Conservation (phyloP, 2,113 vertebrate genomes). For the Percopsis transmontana region DNA sequence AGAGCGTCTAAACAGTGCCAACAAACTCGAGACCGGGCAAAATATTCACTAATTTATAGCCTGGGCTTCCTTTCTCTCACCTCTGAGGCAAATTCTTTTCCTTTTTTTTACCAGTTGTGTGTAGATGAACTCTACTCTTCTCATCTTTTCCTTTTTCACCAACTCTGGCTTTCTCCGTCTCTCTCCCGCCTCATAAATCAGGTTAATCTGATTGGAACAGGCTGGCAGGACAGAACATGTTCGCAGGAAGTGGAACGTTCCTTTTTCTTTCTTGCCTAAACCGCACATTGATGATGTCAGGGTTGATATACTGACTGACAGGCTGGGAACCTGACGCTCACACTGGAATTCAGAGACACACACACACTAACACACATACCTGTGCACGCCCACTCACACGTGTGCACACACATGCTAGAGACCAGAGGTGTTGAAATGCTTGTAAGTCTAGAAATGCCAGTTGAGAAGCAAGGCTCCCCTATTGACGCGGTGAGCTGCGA, state of each 20-base stretch:
- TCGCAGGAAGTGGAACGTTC: conserved; percentile 69
- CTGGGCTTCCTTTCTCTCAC: conserved; percentile 48
- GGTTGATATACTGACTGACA: conserved; percentile 68
- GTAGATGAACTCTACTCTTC: conserved; percentile 16
- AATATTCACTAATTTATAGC: conserved; percentile 64
- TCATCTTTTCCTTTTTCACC: neutral
- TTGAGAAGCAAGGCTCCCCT: conserved; percentile 61
- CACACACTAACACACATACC: conserved; percentile 7
- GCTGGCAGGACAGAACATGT: conserved; percentile 67
- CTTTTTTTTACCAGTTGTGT: neutral
- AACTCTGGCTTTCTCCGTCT: neutral
- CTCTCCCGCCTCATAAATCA: conserved; percentile 55
- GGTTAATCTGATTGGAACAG: conserved; percentile 60
- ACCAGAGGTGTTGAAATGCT: conserved; percentile 74
- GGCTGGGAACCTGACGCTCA: conserved; percentile 67
- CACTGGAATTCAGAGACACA: conserved; percentile 51
- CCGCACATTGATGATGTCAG: conserved; percentile 69
- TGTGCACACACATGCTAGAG: conserved; percentile 46
- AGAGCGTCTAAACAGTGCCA: conserved; percentile 54
- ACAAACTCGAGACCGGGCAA: no score
- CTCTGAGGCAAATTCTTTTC: conserved; percentile 24
- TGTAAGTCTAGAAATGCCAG: conserved; percentile 76
- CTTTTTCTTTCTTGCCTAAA: conserved; percentile 53
- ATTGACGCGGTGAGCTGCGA: conserved; percentile 28
- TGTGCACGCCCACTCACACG: conserved; percentile 22